Evolutionary conservation across 1,140 invertebrate genomes (phyloP).

Genomic region (Dendroctonus ponderosae): DNA sequence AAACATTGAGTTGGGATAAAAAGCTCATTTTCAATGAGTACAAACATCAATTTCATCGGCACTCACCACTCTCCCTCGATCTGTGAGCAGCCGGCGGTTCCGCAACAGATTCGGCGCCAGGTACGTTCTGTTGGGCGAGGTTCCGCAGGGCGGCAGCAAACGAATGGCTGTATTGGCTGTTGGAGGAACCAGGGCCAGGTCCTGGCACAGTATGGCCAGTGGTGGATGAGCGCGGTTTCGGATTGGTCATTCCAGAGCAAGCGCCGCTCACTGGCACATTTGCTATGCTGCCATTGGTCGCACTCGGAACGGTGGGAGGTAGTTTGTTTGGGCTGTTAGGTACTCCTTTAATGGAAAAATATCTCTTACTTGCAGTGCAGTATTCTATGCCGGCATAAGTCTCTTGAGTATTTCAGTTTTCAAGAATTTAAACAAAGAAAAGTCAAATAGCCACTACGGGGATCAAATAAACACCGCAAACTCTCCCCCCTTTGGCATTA

Average conservation of each 20-base stretch:
- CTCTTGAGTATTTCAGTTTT: too few species aligned
- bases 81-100: conserved; percentile 23
- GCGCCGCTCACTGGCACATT: conserved; percentile 3
- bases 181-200: conserved; percentile 7
- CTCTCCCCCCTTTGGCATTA: too few species aligned
- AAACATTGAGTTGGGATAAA: not conserved
- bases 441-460: too few species aligned
- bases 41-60: conserved; percentile 1
- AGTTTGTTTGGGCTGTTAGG: conserved; percentile 42
- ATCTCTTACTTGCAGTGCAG: not conserved
- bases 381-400: too few species aligned
- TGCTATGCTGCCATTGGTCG: conserved; percentile 22
- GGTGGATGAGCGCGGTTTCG: conserved; percentile 41
- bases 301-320: conserved; percentile 26
- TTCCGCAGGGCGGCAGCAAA: conserved; percentile 79
- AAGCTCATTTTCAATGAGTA: too few species aligned
- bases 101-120: conserved; percentile 43
- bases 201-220: conserved; percentile 35
- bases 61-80: conserved; percentile 37
- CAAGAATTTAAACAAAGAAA: too few species aligned
- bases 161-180: conserved; percentile 46
- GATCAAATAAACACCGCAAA: too few species aligned
- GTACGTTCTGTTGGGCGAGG: conserved; percentile 76
- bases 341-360: conserved; percentile 36
- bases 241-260: conserved; percentile 37